A percentile compares a stretch with the other conserved stretches of the same genome.
These are phyloP conservation scores for Leptothorax acervorum DNA, from an alignment of 2,888 invertebrate species.

Conservation along the genomic window DNA sequence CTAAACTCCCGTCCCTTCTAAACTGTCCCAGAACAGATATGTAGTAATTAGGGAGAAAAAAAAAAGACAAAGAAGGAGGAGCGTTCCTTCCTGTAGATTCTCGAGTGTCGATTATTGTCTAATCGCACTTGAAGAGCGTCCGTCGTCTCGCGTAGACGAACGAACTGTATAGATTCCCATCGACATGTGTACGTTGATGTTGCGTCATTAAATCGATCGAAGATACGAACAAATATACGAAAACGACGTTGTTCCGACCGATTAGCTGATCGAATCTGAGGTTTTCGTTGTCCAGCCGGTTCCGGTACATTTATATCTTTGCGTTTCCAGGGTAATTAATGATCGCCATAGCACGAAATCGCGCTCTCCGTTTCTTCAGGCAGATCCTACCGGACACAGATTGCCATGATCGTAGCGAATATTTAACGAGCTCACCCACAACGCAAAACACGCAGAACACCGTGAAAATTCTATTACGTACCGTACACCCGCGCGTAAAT, in stretches of 20 bases:
- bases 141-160: neutral
- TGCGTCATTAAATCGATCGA: constrained; percentile 12
- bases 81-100: neutral
- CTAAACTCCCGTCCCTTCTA: constrained; percentile 17
- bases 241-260: neutral
- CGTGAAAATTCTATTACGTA: constrained; percentile 30
- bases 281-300: constrained; percentile 15
- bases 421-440: constrained; percentile 57
- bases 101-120: neutral
- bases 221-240: constrained; percentile 8
- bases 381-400: constrained; percentile 42
- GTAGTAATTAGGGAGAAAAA: neutral
- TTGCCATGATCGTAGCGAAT: constrained; percentile 61
- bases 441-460: neutral
- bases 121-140: neutral
- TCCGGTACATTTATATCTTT: neutral
- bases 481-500: constrained; percentile 40
- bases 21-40: constrained; percentile 6
- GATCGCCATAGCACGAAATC: constrained; percentile 23
- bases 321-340: neutral
- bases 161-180: neutral
- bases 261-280: neutral
- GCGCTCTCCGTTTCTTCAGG: neutral
- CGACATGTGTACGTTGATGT: neutral
- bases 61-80: neutral